A percentile compares a stretch with the other conserved stretches of the same genome.
phyloP scores from a whole-genome alignment of 2,797 vertebrate species.

The Cottoperca gobio region DNA sequence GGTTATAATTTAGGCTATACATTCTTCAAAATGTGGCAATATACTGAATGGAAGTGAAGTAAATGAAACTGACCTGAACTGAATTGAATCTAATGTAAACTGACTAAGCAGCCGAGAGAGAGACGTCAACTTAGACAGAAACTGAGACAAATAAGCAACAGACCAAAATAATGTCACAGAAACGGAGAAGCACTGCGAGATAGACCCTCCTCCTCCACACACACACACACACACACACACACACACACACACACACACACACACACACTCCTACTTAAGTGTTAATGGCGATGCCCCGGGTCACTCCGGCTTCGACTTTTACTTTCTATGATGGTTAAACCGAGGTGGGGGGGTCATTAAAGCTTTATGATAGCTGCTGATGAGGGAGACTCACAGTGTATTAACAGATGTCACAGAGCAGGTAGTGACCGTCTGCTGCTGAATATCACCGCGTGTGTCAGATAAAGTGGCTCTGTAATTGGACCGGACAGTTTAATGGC shows the following conservation, averaged over 20 bases:
- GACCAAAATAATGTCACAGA: slow-evolving; percentile 12
- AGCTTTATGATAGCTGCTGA: slow-evolving; percentile 48
- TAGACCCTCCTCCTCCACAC: neutral
- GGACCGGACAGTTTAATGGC: slow-evolving; percentile 72
- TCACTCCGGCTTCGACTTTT: slow-evolving; percentile 23
- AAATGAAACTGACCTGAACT: slow-evolving; percentile 11
- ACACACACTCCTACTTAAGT: neutral
- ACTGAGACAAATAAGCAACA: slow-evolving; percentile 30
- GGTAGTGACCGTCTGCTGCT: slow-evolving; percentile 26
- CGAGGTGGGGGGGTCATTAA: slow-evolving; percentile 36
- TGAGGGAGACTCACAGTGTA: slow-evolving; percentile 29
- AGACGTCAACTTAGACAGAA: neutral
- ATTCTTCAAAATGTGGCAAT: too few relatives aligned
- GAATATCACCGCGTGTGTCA: slow-evolving; percentile 42
- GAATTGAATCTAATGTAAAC: neutral
- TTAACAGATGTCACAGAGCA: slow-evolving; percentile 43
- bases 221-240: neutral
- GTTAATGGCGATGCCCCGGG: slow-evolving; percentile 28
- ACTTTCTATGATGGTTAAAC: slow-evolving; percentile 26
- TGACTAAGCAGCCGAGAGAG: neutral
- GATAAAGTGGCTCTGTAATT: slow-evolving; percentile 66
- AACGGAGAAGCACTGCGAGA: neutral
- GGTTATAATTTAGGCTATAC: too few relatives aligned
- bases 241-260: neutral
- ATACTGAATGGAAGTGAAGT: too few relatives aligned